Evolutionary conservation across 2,797 vertebrate species (phyloP), one percentile per base, ranked within the genome.

Genomic region (Gephyroberyx darwinii): DNA sequence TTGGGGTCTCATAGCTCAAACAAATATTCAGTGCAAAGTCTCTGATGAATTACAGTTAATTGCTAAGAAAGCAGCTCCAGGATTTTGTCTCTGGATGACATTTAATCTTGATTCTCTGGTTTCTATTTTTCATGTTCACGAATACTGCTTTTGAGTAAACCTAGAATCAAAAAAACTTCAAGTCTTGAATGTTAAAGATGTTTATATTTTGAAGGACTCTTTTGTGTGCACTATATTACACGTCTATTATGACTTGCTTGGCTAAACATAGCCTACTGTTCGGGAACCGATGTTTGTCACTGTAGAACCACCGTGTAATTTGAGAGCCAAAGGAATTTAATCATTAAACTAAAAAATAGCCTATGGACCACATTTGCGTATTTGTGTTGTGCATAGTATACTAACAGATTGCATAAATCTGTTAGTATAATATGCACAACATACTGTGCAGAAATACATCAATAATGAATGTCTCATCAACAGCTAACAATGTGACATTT

Each of bases 1-100:
- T 77, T 65, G 67, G 56, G 71, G 71, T 62, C 57, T 43, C 48
- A 62, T 70, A 39, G 63, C 77, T 55, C 58, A 68, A 77, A 77
- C 74, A 77, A 80, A 77, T 71, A 74, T 65, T 77, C 16, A 45
- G 63, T 16, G 30, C 33, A 43, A 39, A 69, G 20, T 48, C 67
- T 65, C 62, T 7, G 9, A 65, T 61, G 67, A 53, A 48, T 69
- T 66, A 65, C 13, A 39, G 56, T 53, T 80, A 72, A 77, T 77
- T 77, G 52, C 81, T 45, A 65, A 58, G 58, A 59, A 54, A 39
- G 52, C 60, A 45, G 64, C 58, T 68, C 16, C 12, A 55, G 71
- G 66, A 63, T 67, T 26, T 65, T 48, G 55, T 52, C 72, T 69
- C 50, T 55, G 60, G 16, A 16, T 48, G 62, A 20, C 37, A 20